phyloP scores from a whole-genome alignment of 2,797 vertebrate genomes.

The Sebastes trivittatus region DNA sequence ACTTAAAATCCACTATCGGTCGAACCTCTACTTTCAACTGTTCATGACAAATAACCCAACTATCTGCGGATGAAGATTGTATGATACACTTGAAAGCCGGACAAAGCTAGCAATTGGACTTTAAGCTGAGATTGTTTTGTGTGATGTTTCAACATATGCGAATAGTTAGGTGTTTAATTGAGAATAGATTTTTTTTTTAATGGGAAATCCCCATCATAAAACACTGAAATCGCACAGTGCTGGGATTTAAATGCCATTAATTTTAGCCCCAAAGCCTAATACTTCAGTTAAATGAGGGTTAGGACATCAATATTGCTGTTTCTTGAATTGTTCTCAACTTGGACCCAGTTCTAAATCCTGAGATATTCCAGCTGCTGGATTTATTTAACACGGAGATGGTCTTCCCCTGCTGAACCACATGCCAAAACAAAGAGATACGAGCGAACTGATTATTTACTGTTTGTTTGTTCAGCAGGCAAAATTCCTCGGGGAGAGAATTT shows the following conservation, averaged over 20 bases:
- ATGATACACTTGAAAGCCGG: background rate
- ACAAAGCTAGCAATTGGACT: background rate
- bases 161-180: background rate
- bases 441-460: constrained; percentile 53
- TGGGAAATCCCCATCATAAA: constrained; percentile 3
- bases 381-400: constrained; percentile 20
- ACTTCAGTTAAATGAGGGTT: background rate
- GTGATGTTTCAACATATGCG: constrained; percentile 1
- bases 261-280: background rate
- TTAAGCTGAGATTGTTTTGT: background rate
- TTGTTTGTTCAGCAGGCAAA: constrained; percentile 50
- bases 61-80: background rate
- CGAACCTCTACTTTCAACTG: too few relatives aligned
- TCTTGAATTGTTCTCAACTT: constrained; percentile 1
- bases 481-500: constrained; percentile 28
- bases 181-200: background rate
- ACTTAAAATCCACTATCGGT: too few relatives aligned
- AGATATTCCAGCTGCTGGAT: constrained; percentile 14
- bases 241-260: background rate
- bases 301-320: background rate
- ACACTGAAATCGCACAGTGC: background rate
- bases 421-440: constrained; percentile 47
- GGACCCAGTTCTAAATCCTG: background rate
- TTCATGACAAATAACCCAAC: background rate
- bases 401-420: constrained; percentile 12